A percentile compares a stretch with the other conserved stretches of the same genome.
These are phyloP conservation scores for Lates japonicus DNA, from an alignment of 2,797 vertebrate species.

Conservation along the genomic window DNA sequence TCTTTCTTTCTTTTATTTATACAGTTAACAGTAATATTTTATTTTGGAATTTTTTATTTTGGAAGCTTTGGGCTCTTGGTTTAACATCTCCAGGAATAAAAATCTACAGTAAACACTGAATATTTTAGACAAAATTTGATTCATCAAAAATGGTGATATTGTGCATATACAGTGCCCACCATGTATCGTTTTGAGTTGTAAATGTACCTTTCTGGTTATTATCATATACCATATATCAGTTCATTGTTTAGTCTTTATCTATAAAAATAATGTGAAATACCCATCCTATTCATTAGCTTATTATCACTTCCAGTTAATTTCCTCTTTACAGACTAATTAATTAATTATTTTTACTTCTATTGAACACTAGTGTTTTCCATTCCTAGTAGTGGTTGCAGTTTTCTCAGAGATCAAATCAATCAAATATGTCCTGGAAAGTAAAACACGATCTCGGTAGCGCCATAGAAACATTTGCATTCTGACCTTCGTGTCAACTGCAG, in stretches of 20 bases:
- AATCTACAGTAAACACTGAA: not conserved
- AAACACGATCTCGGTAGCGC: slow-evolving; percentile 9
- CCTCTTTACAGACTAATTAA: too few relatives aligned
- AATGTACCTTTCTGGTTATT: too few relatives aligned
- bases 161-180: too few relatives aligned
- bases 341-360: not conserved
- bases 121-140: not conserved
- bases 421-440: slow-evolving; percentile 5
- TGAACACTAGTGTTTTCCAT: not conserved
- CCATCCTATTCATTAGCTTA: too few relatives aligned
- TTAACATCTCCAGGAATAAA: not conserved
- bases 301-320: too few relatives aligned
- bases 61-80: not conserved
- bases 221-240: too few relatives aligned
- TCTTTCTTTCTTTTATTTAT: not conserved
- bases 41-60: too few relatives aligned
- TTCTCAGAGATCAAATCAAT: not conserved
- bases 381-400: not conserved
- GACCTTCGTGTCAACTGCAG: slow-evolving; percentile 7
- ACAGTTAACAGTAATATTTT: not conserved
- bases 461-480: slow-evolving; percentile 35
- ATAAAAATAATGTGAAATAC: too few relatives aligned
- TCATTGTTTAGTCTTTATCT: not conserved
- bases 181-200: too few relatives aligned
- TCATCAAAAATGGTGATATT: not conserved